Base-by-base conservation (phyloP, 1,140 invertebrate genomes). In the Hycleus phaleratus region DNA sequence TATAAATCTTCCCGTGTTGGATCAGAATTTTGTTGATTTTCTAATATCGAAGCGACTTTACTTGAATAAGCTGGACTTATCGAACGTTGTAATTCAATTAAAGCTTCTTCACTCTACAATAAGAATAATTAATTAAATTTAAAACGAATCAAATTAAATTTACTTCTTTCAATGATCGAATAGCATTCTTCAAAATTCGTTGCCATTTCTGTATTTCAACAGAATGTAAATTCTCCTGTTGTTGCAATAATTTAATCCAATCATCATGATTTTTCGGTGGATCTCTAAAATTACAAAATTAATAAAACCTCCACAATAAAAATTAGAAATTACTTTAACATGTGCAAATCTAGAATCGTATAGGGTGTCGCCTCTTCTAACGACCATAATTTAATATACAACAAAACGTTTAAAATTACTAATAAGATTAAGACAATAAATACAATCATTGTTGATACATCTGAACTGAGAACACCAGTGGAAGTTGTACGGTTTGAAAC, bases 311-410 rank as follows among this genome's bases (percentile, higher is more conserved):
- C 18, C 1, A 18, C 18, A 48, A 10, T 11, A 10, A 10, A 3
- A n/a, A 24, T 47, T 5, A 26, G 61, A n/a, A 68, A n/a, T 9
- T 7, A 82, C 79, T 77, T 79, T 26, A 80, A 65, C 66, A 82
- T 77, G 63, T 83, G 75, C 65, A 84, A 64, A 68, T 84, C 78
- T 64, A 82, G 76, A 12, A 80, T 71, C 38, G 79, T 79, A 50
- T 79, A 75, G 24, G 75, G 73, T 49, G 75, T 71, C n/a, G 74
- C 72, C 54, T 78, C 76, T 65, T 88, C 87, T 11, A 88, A 70
- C 42, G 79, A 78, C 81, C 84, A 87, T 38, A 93, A 74, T 75
- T 88, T 86, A 70, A 85, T 89, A 75, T 90, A 91, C 2, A 93
- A 77, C 55, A 88, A 73, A 40, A 84, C 86, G 76, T 91, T 93